A percentile compares a stretch with the other conserved stretches of the same genome.
phyloP scores from a whole-genome alignment of 2,888 invertebrate genomes.

The Amiota communis region DNA sequence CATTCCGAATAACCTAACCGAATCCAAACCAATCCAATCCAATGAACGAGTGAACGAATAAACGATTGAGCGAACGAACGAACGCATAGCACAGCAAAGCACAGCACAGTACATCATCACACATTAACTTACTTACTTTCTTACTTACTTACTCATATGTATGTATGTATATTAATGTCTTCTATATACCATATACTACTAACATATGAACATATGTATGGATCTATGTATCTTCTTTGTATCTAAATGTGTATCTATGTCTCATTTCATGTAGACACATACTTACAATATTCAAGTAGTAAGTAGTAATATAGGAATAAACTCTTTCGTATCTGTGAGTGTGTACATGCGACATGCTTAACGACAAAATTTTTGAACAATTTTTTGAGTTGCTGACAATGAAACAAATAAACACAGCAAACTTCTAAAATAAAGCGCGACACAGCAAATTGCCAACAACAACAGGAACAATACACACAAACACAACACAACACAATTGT shows the following conservation, averaged over 20 bases:
- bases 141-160: too few relatives aligned
- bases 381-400: slow-evolving; percentile 40
- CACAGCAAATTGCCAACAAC: slow-evolving; percentile 28
- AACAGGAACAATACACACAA: slow-evolving; percentile 38
- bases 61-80: background rate
- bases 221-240: slow-evolving; percentile 31
- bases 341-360: slow-evolving; percentile 17
- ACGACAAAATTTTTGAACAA: slow-evolving; percentile 37
- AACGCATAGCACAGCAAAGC: background rate
- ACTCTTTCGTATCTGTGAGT: background rate
- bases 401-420: slow-evolving; percentile 39
- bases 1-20: background rate
- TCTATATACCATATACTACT: background rate
- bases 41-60: background rate
- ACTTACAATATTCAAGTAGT: too few relatives aligned
- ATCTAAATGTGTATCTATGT: slow-evolving; percentile 28
- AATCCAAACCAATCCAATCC: background rate
- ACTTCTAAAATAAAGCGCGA: slow-evolving; percentile 40
- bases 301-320: too few relatives aligned
- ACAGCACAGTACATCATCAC: too few relatives aligned
- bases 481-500: slow-evolving; percentile 12
- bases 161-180: too few relatives aligned
- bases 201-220: background rate
- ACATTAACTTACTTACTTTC: too few relatives aligned
- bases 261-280: background rate